Base-by-base conservation (phyloP, 1,140 invertebrate species). In the Cherax destructor region DNA sequence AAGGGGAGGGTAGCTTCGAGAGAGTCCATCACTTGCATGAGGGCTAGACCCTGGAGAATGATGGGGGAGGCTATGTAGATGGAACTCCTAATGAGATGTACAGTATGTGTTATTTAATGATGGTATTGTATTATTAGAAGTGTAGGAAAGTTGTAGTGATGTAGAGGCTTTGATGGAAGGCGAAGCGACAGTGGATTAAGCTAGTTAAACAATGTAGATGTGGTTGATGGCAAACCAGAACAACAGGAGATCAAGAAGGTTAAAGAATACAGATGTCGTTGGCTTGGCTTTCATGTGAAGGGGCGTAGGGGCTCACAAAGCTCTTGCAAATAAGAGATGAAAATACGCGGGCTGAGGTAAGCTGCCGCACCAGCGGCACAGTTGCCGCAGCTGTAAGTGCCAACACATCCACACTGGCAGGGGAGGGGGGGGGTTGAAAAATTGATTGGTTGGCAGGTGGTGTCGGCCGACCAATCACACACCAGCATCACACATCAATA, bases 401-500 rank as follows among this genome's bases (percentile, higher is more conserved):
- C 81, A 47, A 88, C 81, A 69, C 76, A 80, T 77, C 69, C 81
- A 41, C 30, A 41, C 30, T 1, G 30, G 30, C 30, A 41, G 30
- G 30, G 2, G 30, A 2, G 30, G 47, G 30, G 30, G 30, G 47
- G 61, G 13, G 86, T 56, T 56, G 52, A 79, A 61, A 78, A 85
- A 83, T 69, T 84, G 74, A 69, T 91, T 84, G 88, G 83, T 77
- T 30, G 56, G 59, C 81, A 30, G 89, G 30, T 65, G 18, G 76
- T 11, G 61, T 65, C n/a, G 76, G 83, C n/a, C 76, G 56, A 79
- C 89, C 83, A 86, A 91, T 86, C 83, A 24, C 81, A 61, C 56
- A 16, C 21, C 89, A 61, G 83, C 77, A 18, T 65, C 74, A 80
- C 89, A 85, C 89, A 86, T 91, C 89, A 91, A 86, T 86, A 91